phyloP scores from a whole-genome alignment of 2,797 vertebrate genomes.

The Lemur catta region DNA sequence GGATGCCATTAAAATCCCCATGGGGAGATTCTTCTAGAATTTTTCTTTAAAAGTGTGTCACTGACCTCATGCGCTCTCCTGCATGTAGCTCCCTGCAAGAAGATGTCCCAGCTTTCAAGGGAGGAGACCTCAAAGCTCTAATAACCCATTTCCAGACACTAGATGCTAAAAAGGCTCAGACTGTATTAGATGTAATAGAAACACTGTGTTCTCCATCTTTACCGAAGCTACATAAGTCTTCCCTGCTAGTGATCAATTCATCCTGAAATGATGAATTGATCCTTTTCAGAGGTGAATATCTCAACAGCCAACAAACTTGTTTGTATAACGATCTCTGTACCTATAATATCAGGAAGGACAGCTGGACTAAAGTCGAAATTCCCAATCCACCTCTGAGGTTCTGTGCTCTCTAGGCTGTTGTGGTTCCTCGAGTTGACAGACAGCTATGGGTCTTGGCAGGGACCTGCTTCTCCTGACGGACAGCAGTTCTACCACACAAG shows the following conservation, averaged over 20 bases:
- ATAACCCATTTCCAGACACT: slow-evolving; percentile 90
- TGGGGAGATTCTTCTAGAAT: background rate
- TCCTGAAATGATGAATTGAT: slow-evolving; percentile 91
- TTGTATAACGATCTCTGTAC: slow-evolving; percentile 92
- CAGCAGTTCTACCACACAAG: slow-evolving; percentile 98
- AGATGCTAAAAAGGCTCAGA: slow-evolving; percentile 90
- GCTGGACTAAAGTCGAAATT: slow-evolving; percentile 90
- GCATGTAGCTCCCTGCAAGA: background rate
- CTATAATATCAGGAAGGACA: slow-evolving; percentile 92
- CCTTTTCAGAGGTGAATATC: slow-evolving; percentile 93
- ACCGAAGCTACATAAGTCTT: slow-evolving; percentile 88
- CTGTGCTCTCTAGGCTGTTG: slow-evolving; percentile 92
- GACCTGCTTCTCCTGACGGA: slow-evolving; percentile 95
- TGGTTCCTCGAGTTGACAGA: slow-evolving; percentile 92
- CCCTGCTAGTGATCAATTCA: slow-evolving; percentile 78
- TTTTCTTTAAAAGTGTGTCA: background rate
- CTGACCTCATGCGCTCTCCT: background rate
- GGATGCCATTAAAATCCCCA: background rate
- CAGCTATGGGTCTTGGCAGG: slow-evolving; percentile 98
- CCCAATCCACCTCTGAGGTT: slow-evolving; percentile 90
- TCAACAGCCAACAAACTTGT: slow-evolving; percentile 91
- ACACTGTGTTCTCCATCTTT: slow-evolving; percentile 85
- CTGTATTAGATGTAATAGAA: slow-evolving; percentile 77
- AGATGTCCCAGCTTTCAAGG: background rate
- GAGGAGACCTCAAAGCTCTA: slow-evolving; percentile 89